phyloP scores from a whole-genome alignment of 2,797 vertebrate species.

The Enteromius argenteus region DNA sequence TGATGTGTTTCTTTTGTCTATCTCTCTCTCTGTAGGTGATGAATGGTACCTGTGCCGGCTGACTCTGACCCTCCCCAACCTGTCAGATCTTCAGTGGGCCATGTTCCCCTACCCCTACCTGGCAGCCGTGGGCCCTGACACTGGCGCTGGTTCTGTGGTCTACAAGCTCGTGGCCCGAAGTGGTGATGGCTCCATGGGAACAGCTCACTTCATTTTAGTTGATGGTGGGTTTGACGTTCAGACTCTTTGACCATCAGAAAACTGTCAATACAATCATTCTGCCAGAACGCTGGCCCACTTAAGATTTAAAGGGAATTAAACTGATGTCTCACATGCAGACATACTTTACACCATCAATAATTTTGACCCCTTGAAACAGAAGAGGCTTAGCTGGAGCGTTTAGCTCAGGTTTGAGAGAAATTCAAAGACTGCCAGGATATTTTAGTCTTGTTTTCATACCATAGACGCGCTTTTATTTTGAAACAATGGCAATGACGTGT shows the following conservation, averaged over 20 bases:
- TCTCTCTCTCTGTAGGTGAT: conserved; percentile 72
- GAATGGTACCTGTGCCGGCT: conserved; percentile 87
- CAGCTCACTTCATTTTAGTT: conserved; percentile 79
- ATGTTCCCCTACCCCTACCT: conserved; percentile 89
- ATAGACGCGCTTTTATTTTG: not conserved
- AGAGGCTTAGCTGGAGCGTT: not conserved
- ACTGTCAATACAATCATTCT: conserved; percentile 10
- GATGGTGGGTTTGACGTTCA: conserved; percentile 74
- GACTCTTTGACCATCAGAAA: not conserved
- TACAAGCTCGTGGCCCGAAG: conserved; percentile 79
- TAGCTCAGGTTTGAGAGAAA: not conserved
- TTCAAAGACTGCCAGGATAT: not conserved
- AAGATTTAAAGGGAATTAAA: conserved; percentile 7
- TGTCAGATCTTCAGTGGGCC: conserved; percentile 83
- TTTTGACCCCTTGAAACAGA: not conserved
- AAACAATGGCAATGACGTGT: not conserved
- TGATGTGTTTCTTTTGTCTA: not conserved
- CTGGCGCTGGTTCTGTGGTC: conserved; percentile 75
- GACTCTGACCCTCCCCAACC: conserved; percentile 79
- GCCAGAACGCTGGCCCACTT: conserved; percentile 22
- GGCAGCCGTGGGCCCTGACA: conserved; percentile 79
- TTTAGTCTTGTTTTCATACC: not conserved
- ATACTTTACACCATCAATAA: conserved; percentile 22
- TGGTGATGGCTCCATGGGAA: conserved; percentile 67
- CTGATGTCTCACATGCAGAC: not conserved